Conservation (phyloP, 2,797 vertebrate genomes). For the Sarcoramphus papa region DNA sequence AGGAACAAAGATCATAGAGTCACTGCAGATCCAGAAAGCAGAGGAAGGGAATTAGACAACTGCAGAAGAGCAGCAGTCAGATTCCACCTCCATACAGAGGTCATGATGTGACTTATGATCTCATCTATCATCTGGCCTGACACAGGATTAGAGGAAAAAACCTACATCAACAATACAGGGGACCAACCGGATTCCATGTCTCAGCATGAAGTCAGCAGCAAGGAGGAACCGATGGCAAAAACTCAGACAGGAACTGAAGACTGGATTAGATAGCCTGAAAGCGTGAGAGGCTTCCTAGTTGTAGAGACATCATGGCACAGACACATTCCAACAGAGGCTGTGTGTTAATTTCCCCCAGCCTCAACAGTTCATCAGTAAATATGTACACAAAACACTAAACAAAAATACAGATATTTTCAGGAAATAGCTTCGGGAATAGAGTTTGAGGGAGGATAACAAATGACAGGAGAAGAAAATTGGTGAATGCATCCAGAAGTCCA, state of each 20-base stretch:
- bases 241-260: not conserved
- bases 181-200: not conserved
- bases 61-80: not conserved
- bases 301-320: not conserved
- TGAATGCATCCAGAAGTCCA: not conserved
- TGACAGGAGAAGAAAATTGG: not conserved
- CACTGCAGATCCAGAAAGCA: not conserved
- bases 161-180: not conserved
- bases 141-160: not conserved
- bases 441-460: not conserved
- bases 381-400: not conserved
- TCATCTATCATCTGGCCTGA: not conserved
- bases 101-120: not conserved
- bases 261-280: not conserved
- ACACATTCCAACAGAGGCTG: not conserved
- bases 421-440: not conserved
- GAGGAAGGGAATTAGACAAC: not conserved
- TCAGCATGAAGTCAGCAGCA: not conserved
- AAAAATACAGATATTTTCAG: not conserved
- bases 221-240: not conserved
- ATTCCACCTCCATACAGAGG: not conserved
- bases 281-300: not conserved
- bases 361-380: not conserved
- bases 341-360: not conserved
- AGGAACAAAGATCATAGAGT: not conserved